Evolutionary conservation across 1,140 invertebrate species (phyloP), one percentile per base, ranked within the genome.

Genomic region (Lethrus apterus): DNA sequence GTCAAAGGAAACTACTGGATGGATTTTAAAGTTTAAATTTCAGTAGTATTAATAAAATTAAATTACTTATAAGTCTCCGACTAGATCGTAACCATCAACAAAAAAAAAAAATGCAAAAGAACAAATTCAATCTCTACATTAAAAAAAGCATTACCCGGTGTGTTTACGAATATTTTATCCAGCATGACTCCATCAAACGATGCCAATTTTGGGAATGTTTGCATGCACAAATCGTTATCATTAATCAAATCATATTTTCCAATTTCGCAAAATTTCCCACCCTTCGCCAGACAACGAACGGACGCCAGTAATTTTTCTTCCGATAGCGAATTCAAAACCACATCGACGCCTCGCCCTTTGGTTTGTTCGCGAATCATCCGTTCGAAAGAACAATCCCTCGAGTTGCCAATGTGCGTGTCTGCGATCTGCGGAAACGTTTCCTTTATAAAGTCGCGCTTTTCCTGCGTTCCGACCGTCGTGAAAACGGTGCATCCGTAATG

Each of bases 171-270:
- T 44, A 91, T 67, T 47, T 77, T 76, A 66, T 91, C 89, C 57
- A 92, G 75, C 57, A 91, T 75, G 46, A 93, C 83, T 29, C 88
- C 87, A 69, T 89, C 86, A 70, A 93, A 85, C 59, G 83, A 86
- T 4, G 84, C 79, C 63, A 93, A 91, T 40, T 82, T 83, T 26
- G 81, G 69, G 67, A 96, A 92, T 33, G 84, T 70, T 35, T 88
- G 72, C 78, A 80, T 81, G 62, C 77, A 78, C 15, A 85, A 64
- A 17, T 71, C 60, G 15, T 73, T 81, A 48, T 84, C 80, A 40
- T 77, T 76, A 0, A 69, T 70, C 50, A 84, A 70, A 63, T 86
- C 83, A 45, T 81, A 84, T 56, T 84, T 87, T 19, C 85, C 85
- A 29, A 89, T 88, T 66, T 89, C 86, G 2, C 88, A 58, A 64